Percentiles rank a stretch among this genome's conserved stretches.
Conservation (phyloP, 2,888 invertebrate species). For the Apotomis capreana region DNA sequence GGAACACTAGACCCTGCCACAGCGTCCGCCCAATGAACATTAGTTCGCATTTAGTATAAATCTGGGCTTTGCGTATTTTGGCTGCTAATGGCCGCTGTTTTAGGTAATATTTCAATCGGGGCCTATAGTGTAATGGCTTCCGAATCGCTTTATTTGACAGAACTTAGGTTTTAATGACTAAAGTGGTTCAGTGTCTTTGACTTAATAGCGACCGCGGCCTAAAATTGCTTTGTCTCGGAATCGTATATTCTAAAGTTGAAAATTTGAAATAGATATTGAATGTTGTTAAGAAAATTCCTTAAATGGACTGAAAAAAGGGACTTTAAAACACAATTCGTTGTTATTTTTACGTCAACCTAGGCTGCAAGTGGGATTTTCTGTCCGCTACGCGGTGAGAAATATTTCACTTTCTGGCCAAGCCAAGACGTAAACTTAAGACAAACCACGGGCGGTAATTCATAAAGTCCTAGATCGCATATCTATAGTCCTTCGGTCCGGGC, state of each 20-base stretch:
- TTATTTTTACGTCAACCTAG: too few relatives aligned
- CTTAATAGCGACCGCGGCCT: neutral
- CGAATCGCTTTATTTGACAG: conserved; percentile 13
- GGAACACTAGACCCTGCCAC: neutral
- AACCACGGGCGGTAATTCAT: too few relatives aligned
- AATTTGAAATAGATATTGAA: too few relatives aligned
- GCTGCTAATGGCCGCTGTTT: conserved; percentile 19
- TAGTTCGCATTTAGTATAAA: conserved; percentile 35
- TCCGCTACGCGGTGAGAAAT: too few relatives aligned
- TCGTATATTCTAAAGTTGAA: neutral
- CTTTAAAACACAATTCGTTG: too few relatives aligned
- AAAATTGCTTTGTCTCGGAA: neutral
- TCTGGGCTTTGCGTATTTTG: conserved; percentile 30
- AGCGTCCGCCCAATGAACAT: conserved; percentile 23
- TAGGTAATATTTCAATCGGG: conserved; percentile 25
- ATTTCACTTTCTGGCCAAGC: too few relatives aligned
- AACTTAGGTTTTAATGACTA: conserved; percentile 8
- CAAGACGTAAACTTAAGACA: too few relatives aligned
- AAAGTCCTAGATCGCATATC: too few relatives aligned
- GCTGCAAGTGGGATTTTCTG: too few relatives aligned
- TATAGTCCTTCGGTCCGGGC: too few relatives aligned
- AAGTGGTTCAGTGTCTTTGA: neutral
- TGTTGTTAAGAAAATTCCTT: too few relatives aligned
- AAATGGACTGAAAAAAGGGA: too few relatives aligned
- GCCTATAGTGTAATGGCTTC: neutral